phyloP scores from a whole-genome alignment of 2,113 vertebrate species.

The crab-eating macaque (Macaca fascicularis) region T2T-MFA8v1.1 NC_088378.1:133101001-133101500 shows the following conservation, averaged over 20 bases:
- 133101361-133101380: not conserved
- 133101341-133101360: not conserved
- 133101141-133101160: not conserved
- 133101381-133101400: constrained; percentile 32
- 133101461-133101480: not conserved
- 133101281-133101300: not conserved
- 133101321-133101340: not conserved
- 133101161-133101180: not conserved
- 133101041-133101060: too few species aligned
- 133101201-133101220: not conserved
- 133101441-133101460: not conserved
- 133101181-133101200: not conserved
- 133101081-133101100: not conserved
- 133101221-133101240: not conserved
- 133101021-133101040: too few species aligned
- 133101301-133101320: not conserved
- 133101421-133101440: constrained; percentile 18
- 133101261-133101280: not conserved
- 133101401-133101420: constrained; percentile 27
- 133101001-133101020: too few species aligned
- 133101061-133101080: not conserved
- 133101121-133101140: not conserved
- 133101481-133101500: not conserved
- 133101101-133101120: not conserved
- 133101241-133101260: not conserved